Base-by-base conservation (phyloP, 2,888 invertebrate species). In the Cynaeus angustus region DNA sequence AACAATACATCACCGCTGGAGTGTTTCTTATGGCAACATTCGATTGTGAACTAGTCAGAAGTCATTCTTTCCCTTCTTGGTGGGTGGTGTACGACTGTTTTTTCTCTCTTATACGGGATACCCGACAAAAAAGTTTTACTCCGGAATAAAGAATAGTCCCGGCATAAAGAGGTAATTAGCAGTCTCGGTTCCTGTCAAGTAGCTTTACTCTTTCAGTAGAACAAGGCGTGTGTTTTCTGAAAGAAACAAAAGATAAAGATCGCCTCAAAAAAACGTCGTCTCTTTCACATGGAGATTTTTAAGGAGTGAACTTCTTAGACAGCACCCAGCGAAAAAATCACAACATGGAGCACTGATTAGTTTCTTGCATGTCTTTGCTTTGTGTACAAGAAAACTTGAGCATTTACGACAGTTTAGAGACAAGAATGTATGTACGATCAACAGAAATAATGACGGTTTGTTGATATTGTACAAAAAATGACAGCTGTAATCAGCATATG, bases 131-230 rank as follows among this genome's bases (percentile, higher is more conserved):
- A 82, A 73, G 21, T 78, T 76, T 77, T 70, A 78, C 77, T 75
- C 74, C 71, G 78, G 67, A 78, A 81, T 81, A 80, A 82, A 82
- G 82, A 81, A 81, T 80, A 72, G 75, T 74, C 75, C 78, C 77
- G 78, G 78, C 79, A 81, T 82, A 82, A 81, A 80, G 80, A 81
- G 81, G 82, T 83, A 83, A 83, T 83, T 83, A 83, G 82, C 81
- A 83, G 81, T 80, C 81, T 81, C 77, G 77, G 82, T 82, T 82
- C 80, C 82, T 82, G 82, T 81, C 82, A 81, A 82, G 82, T 82
- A 80, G 81, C 79, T 77, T 80, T 76, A 76, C 79, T 80, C 81
- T 82, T 81, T 79, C 78, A 62, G 16, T 37, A 81, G 79, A 75
- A 76, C 76, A 77, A 77, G 77, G 76, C 75, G 74, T 75, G 70